Percentiles rank a stretch among this genome's conserved stretches.
Conservation (phyloP, 2,113 vertebrate species). For the Aldabrachelys gigantea region DNA sequence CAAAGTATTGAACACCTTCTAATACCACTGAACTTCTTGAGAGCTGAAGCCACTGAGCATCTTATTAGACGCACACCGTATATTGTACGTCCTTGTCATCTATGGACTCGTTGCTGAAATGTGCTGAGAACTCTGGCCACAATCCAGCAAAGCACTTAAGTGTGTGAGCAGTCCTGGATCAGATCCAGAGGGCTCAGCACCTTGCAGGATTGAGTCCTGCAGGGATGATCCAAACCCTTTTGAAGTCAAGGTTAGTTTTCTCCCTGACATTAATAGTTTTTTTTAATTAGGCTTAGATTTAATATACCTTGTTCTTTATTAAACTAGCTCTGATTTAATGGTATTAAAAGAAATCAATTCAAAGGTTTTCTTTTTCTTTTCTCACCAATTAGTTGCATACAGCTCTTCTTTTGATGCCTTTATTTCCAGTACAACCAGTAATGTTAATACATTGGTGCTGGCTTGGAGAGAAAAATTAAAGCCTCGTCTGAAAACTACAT, state of each 20-base stretch:
- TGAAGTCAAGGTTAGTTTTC: background rate
- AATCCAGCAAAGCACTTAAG: background rate
- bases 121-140: background rate
- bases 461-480: slow-evolving; percentile 81
- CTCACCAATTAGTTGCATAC: slow-evolving; percentile 67
- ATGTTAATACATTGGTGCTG: slow-evolving; percentile 75
- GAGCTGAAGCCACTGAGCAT: fast-evolving
- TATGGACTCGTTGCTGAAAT: fast-evolving
- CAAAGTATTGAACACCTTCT: background rate
- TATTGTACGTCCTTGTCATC: background rate
- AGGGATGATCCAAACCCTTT: background rate
- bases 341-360: background rate
- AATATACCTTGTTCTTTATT: background rate
- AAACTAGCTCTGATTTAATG: background rate
- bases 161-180: fast-evolving
- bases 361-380: slow-evolving; percentile 2
- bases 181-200: fast-evolving
- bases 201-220: background rate
- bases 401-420: slow-evolving; percentile 80
- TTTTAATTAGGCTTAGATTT: background rate
- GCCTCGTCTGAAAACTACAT: slow-evolving; percentile 67
- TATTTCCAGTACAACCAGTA: slow-evolving; percentile 81
- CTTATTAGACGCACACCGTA: fast-evolving
- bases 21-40: fast-evolving
- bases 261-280: background rate